Evolutionary conservation across 2,113 vertebrate genomes (phyloP).

Genomic region (Neoarius graeffei): DNA sequence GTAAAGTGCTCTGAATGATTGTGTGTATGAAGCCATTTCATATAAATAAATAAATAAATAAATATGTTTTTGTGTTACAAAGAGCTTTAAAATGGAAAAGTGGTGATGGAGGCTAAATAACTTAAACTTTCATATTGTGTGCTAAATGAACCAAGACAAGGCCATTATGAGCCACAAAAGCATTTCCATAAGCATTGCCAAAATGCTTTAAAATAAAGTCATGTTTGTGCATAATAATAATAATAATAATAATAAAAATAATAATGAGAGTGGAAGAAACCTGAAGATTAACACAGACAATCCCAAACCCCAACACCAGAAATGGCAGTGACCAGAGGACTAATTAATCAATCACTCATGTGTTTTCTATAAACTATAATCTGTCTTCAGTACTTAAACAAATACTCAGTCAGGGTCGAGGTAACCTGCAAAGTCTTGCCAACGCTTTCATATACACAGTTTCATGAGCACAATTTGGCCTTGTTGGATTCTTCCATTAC

Average conservation of each 20-base stretch:
- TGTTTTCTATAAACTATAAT: neutral
- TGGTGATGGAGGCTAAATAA: constrained; percentile 3
- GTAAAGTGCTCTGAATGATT: neutral
- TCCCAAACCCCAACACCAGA: neutral
- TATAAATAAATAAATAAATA: neutral
- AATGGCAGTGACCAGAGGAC: neutral
- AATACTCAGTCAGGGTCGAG: neutral
- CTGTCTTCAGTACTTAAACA: neutral
- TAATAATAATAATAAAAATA: neutral
- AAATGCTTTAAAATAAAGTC: neutral
- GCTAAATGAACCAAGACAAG: constrained; percentile 1
- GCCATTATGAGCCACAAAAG: neutral
- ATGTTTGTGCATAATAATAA: neutral
- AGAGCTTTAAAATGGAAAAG: neutral
- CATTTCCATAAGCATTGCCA: neutral
- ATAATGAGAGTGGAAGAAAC: neutral
- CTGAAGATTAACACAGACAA: neutral
- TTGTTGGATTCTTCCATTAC: neutral
- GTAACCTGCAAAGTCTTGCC: neutral
- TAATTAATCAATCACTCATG: neutral
- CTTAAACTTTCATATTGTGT: neutral
- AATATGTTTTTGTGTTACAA: neutral
- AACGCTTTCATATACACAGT: neutral
- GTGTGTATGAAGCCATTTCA: neutral
- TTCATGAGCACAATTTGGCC: neutral